Percentiles rank a stretch among this genome's conserved stretches.
phyloP scores from a whole-genome alignment of 2,888 invertebrate species.

The Ceraclea dissimilis region DNA sequence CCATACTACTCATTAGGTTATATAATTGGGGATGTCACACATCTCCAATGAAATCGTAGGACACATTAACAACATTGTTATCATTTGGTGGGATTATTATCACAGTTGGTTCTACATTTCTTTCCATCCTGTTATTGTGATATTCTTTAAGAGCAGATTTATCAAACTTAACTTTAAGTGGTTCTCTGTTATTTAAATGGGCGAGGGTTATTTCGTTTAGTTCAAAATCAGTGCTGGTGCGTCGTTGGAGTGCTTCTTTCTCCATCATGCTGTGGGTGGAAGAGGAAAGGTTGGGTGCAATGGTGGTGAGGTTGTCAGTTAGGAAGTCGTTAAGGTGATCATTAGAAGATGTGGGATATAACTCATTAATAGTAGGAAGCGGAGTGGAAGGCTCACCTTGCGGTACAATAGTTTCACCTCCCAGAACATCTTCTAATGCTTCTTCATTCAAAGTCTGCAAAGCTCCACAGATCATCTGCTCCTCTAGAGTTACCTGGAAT shows the following conservation, averaged over 20 bases:
- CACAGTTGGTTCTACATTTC: conserved; percentile 21
- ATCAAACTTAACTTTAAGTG: conserved; percentile 18
- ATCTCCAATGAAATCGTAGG: conserved; percentile 8
- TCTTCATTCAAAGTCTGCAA: conserved; percentile 88
- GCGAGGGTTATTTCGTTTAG: conserved; percentile 16
- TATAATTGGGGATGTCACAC: not conserved
- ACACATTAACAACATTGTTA: conserved; percentile 24
- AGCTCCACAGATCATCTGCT: conserved; percentile 92
- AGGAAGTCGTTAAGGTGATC: conserved; percentile 7
- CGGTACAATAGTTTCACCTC: conserved; percentile 55
- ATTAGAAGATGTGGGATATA: conserved; percentile 26
- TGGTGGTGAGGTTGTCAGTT: conserved; percentile 7
- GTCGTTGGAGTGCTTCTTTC: not conserved
- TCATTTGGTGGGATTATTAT: conserved; percentile 18
- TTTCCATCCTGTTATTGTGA: conserved; percentile 1
- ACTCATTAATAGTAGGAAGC: conserved; percentile 37
- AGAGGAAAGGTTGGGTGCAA: conserved; percentile 6
- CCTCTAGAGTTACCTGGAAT: conserved; percentile 81
- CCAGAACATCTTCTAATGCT: conserved; percentile 84
- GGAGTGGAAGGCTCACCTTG: conserved; percentile 44
- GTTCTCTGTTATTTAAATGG: conserved; percentile 8
- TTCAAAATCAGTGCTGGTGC: conserved; percentile 5
- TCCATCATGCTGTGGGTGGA: conserved; percentile 8
- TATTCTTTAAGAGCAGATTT: conserved; percentile 2
- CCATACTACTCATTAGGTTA: too few relatives aligned